phyloP scores from a whole-genome alignment of 1,140 invertebrate genomes.

The Pachypeltis micranthus region DNA sequence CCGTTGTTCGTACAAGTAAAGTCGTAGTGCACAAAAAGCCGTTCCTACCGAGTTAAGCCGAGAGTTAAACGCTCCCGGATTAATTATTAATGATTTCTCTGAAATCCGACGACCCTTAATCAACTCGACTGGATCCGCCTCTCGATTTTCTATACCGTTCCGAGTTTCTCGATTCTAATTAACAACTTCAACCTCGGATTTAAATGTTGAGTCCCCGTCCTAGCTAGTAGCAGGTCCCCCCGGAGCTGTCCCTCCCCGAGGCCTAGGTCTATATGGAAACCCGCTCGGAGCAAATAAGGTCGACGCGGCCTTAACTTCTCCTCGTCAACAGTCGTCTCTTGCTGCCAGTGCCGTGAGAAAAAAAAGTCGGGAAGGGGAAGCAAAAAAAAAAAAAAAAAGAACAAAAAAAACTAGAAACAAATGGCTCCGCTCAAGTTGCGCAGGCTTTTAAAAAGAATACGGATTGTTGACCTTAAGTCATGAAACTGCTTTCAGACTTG shows the following conservation, averaged over 20 bases:
- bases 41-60: too few species aligned
- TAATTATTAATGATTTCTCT: constrained; percentile 5
- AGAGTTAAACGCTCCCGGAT: neutral
- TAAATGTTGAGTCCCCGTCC: neutral
- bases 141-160: neutral
- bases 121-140: neutral
- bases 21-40: too few species aligned
- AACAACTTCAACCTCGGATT: constrained; percentile 2
- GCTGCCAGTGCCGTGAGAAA: too few species aligned
- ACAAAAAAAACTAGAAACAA: neutral
- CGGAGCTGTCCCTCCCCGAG: too few species aligned
- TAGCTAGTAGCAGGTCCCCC: too few species aligned
- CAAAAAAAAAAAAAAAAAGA: neutral
- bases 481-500: too few species aligned
- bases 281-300: neutral
- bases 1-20: too few species aligned
- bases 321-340: neutral
- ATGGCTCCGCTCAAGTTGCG: neutral
- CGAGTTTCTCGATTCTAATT: constrained; percentile 4
- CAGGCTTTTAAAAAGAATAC: neutral
- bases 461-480: neutral
- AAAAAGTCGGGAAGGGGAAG: too few species aligned
- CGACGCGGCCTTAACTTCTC: too few species aligned
- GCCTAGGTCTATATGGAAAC: constrained; percentile 9
- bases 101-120: neutral